A percentile compares a stretch with the other conserved stretches of the same genome.
phyloP scores from a whole-genome alignment of 2,888 invertebrate species.

The Melanotus villosus region DNA sequence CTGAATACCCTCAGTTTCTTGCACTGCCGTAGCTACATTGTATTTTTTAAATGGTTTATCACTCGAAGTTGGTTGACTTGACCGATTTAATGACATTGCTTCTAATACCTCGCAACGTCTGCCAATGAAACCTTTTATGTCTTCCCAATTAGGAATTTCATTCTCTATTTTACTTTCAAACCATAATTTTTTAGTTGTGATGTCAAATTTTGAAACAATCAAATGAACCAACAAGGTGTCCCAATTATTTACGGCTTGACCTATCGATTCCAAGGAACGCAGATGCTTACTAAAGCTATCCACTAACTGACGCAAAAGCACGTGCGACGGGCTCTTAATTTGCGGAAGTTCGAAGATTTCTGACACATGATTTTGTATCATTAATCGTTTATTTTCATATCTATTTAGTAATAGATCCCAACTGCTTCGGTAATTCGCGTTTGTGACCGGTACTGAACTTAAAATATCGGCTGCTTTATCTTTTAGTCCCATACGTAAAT shows the following conservation, averaged over 20 bases:
- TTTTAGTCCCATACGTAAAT: neutral
- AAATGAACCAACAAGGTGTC: slow-evolving; percentile 1
- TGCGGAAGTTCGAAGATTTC: slow-evolving; percentile 1
- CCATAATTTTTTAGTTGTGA: slow-evolving; percentile 1
- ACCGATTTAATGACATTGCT: neutral
- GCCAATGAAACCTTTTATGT: neutral
- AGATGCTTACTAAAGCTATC: slow-evolving; percentile 10
- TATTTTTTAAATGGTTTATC: neutral
- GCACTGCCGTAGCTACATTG: neutral
- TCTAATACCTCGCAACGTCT: slow-evolving; percentile 1
- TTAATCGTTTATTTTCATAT: slow-evolving; percentile 9
- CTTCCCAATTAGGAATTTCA: neutral
- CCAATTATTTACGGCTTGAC: neutral
- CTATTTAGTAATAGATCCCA: slow-evolving; percentile 5
- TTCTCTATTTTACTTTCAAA: neutral
- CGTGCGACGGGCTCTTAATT: neutral
- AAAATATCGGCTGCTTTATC: neutral
- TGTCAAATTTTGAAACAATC: slow-evolving; percentile 5
- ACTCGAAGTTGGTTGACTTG: neutral
- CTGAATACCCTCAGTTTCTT: neutral
- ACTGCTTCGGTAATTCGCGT: slow-evolving; percentile 7
- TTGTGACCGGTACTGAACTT: slow-evolving; percentile 1
- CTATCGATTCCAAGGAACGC: slow-evolving; percentile 1
- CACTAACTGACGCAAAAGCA: neutral
- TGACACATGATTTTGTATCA: slow-evolving; percentile 15